Conservation (phyloP, 2,113 vertebrate species). For the Apteryx owenii region DNA sequence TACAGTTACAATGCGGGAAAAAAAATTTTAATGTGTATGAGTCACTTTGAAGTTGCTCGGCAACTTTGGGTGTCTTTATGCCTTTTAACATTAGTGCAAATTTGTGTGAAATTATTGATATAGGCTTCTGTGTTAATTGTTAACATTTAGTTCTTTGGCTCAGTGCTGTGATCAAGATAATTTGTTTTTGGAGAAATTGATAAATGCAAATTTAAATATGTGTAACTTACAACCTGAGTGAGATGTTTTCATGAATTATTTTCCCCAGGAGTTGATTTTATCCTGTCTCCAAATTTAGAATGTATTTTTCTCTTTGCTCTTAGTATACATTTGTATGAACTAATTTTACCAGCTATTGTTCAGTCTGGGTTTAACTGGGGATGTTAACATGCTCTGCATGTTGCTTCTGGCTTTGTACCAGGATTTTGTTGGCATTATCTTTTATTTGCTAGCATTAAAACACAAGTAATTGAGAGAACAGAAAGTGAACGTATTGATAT, state of each 20-base stretch:
- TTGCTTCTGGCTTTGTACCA: conserved; percentile 8
- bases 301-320: background rate
- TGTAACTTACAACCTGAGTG: background rate
- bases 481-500: background rate
- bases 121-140: background rate
- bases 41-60: background rate
- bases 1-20: background rate
- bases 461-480: background rate
- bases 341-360: background rate
- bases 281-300: background rate
- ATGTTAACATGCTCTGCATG: background rate
- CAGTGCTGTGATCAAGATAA: background rate
- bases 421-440: background rate
- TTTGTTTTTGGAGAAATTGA: background rate
- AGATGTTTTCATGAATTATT: background rate
- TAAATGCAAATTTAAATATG: background rate
- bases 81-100: background rate
- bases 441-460: conserved; percentile 35
- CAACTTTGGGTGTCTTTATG: background rate
- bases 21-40: background rate
- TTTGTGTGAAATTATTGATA: background rate
- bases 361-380: background rate
- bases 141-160: background rate
- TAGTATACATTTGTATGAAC: background rate
- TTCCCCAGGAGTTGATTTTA: background rate